Evolutionary conservation across 2,797 vertebrate species (phyloP), one percentile per base, ranked within the genome.

Genomic region (Tragelaphus eurycerus): DNA sequence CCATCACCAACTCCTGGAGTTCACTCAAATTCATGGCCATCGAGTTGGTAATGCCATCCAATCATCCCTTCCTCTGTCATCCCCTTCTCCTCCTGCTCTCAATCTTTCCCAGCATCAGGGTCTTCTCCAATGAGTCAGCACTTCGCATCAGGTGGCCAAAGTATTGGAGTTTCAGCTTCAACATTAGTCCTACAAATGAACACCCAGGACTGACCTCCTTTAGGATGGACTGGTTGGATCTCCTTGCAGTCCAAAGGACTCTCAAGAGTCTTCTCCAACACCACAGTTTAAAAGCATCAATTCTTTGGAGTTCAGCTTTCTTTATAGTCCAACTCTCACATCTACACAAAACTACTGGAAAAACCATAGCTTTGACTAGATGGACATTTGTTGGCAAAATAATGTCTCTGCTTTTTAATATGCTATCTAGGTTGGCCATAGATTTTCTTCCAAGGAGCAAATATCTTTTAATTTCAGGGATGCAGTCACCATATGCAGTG

Each of bases 11-110:
- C 62, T 11, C 62, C 2, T 0, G 1, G 16, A 67, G n/a, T 1
- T 67, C 2, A 34, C n/a, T 34, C 64, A 21, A 2, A 34, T 9
- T 34, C n/a, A 19, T 19, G 17, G 0, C 16, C 9, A 34, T 19
- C 0, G 9, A 67, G n/a, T 34, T 0, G 0, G 4, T 19, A n/a
- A 67, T 34, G 4, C n/a, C 64, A 67, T 67, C n/a, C 62, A 67
- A 34, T 8, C 31, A 19, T 67, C 16, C 5, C n/a, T 1, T 67
- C 8, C 64, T 67, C n/a, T 2, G 62, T 6, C 9, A 10, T 9
- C 9, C n/a, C 16, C 64, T 34, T 67, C 15, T 34, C 17, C n/a
- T 67, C 4, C 17, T 19, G 8, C 16, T 8, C 4, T 0, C 62
- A 67, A 34, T 67, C 62, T 5, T 4, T 19, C n/a, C 16, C 62